These are phyloP conservation scores for Trissolcus brochymenae DNA, from an alignment of 2,888 invertebrate genomes.

Conservation along the genomic window DNA sequence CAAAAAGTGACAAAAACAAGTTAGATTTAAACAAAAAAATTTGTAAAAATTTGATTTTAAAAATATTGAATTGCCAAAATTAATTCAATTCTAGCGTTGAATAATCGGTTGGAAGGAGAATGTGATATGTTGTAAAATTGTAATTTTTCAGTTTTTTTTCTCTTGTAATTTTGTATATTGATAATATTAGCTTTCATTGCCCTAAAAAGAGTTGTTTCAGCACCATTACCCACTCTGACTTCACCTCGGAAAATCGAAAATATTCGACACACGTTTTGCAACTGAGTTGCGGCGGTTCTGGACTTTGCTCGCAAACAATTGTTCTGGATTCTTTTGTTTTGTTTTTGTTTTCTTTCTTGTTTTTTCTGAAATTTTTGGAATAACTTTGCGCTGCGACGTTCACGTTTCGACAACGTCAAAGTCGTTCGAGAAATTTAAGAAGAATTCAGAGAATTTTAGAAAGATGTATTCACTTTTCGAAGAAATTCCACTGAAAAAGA, in stretches of 20 bases:
- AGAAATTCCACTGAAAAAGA: conserved; percentile 58
- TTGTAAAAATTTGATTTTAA: no score
- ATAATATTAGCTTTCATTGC: conserved; percentile 53
- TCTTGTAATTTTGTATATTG: conserved; percentile 17
- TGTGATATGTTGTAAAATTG: conserved; percentile 48
- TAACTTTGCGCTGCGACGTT: conserved; percentile 33
- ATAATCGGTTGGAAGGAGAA: conserved; percentile 42
- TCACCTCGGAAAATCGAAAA: conserved; percentile 17
- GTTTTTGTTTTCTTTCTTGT: conserved; percentile 30
- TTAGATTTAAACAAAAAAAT: neutral
- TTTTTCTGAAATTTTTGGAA: conserved; percentile 53
- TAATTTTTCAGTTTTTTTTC: conserved; percentile 3
- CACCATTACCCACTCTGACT: conserved; percentile 54
- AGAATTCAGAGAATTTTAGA: conserved; percentile 59
- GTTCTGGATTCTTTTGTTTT: conserved; percentile 13
- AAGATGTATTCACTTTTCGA: conserved; percentile 55
- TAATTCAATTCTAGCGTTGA: conserved; percentile 22
- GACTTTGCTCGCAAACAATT: conserved; percentile 13
- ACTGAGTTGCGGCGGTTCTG: conserved; percentile 16
- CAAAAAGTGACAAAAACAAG: neutral
- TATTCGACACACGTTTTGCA: conserved; percentile 11
- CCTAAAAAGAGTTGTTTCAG: conserved; percentile 58
- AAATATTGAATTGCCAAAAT: conserved; percentile 14
- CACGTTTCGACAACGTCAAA: conserved; percentile 27
- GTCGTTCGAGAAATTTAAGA: conserved; percentile 53